Percentiles rank a stretch among this genome's conserved stretches.
Conservation (phyloP, 2,113 vertebrate genomes). For the Elgaria multicarinata region DNA sequence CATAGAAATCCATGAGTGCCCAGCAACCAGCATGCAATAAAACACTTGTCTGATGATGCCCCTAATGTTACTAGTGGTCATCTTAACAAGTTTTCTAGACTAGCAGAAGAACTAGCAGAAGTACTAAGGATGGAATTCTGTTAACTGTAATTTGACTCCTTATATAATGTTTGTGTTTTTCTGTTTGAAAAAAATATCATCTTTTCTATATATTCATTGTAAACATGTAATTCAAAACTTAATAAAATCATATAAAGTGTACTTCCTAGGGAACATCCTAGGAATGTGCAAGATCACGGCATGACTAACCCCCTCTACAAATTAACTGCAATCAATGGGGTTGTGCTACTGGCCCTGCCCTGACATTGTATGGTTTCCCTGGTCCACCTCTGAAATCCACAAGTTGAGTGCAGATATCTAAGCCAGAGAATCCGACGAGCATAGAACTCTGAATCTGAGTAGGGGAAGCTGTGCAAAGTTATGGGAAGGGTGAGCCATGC, state of each 20-base stretch:
- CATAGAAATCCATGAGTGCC: too few relatives aligned
- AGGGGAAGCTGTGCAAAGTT: background rate
- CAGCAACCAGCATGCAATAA: too few relatives aligned
- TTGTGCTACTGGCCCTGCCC: background rate
- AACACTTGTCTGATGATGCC: too few relatives aligned
- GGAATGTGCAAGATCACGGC: background rate
- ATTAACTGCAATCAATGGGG: background rate
- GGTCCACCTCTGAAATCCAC: background rate
- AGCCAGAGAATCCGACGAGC: background rate
- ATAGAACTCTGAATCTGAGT: background rate
- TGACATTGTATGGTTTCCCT: background rate
- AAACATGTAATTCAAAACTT: too few relatives aligned
- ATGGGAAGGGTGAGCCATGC: background rate
- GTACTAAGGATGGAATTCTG: background rate
- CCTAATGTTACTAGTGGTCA: background rate
- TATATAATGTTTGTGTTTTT: too few relatives aligned
- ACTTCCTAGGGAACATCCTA: background rate
- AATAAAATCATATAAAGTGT: background rate
- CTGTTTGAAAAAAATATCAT: too few relatives aligned
- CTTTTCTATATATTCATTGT: too few relatives aligned
- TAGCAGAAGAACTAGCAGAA: background rate
- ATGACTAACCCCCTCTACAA: background rate
- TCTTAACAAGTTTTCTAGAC: background rate
- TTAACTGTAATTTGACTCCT: too few relatives aligned
- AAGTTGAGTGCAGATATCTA: background rate